A percentile compares a stretch with the other conserved stretches of the same genome.
phyloP scores from a whole-genome alignment of 2,888 invertebrate genomes.

The Troides aeacus region DNA sequence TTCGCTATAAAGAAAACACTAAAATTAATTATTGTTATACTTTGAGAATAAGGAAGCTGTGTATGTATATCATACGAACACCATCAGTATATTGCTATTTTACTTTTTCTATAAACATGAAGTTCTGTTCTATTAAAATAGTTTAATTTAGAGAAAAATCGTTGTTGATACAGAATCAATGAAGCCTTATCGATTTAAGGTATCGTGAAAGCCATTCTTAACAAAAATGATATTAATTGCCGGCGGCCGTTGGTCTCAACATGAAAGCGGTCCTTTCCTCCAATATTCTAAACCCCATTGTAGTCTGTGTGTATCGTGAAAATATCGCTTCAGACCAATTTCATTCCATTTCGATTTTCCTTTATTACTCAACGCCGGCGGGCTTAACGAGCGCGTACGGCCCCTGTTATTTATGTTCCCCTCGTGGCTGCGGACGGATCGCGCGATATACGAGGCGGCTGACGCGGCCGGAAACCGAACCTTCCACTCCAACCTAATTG shows the following conservation, averaged over 20 bases:
- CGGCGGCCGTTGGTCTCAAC: constrained; percentile 60
- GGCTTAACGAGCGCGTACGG: constrained; percentile 78
- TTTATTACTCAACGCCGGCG: constrained; percentile 78
- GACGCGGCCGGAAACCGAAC: constrained; percentile 63
- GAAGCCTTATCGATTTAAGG: constrained; percentile 41
- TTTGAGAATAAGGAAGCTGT: too few species aligned
- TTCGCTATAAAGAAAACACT: too few species aligned
- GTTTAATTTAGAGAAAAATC: background rate
- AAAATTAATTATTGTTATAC: too few species aligned
- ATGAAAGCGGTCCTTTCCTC: constrained; percentile 60
- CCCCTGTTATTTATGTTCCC: constrained; percentile 78
- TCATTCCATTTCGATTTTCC: constrained; percentile 80
- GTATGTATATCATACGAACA: too few species aligned
- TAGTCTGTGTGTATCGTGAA: constrained; percentile 69
- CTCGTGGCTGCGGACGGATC: constrained; percentile 76
- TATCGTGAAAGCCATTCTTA: constrained; percentile 52
- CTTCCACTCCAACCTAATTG: constrained; percentile 73
- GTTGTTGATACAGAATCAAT: background rate
- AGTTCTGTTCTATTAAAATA: background rate
- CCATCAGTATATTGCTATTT: too few species aligned
- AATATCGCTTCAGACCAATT: constrained; percentile 77
- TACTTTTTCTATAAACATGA: background rate
- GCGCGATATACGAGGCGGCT: constrained; percentile 72
- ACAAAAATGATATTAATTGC: constrained; percentile 75
- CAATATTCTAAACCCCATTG: constrained; percentile 72